A percentile compares a stretch with the other conserved stretches of the same genome.
Conservation (phyloP, 2,797 vertebrate species). For the Arnoldichthys spilopterus region DNA sequence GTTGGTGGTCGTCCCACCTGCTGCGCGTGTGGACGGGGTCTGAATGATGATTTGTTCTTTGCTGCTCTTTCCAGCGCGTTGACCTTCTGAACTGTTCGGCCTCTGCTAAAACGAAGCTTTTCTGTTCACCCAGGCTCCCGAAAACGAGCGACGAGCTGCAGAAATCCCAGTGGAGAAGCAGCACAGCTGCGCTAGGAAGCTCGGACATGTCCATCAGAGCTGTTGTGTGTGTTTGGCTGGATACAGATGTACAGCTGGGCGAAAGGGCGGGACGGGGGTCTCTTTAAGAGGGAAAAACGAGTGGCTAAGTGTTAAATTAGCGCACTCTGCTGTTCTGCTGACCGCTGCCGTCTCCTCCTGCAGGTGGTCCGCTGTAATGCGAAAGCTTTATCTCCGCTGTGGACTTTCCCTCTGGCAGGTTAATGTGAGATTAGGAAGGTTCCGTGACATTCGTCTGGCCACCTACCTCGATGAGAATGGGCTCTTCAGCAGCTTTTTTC, state of each 20-base stretch:
- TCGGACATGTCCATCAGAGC: conserved; percentile 48
- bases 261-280: background rate
- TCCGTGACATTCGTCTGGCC: conserved; percentile 42
- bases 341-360: conserved; percentile 33
- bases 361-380: conserved; percentile 41
- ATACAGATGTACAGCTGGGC: conserved; percentile 47
- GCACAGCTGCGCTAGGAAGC: conserved; percentile 71
- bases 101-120: too few species aligned
- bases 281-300: background rate
- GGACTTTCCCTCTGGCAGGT: conserved; percentile 56
- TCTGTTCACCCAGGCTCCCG: too few species aligned
- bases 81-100: too few species aligned
- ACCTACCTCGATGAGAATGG: conserved; percentile 43
- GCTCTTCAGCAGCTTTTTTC: background rate
- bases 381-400: conserved; percentile 53
- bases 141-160: too few species aligned
- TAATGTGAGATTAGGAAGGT: conserved; percentile 52
- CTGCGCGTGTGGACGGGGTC: too few species aligned
- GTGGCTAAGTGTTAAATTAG: conserved; percentile 31
- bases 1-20: too few species aligned
- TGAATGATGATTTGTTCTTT: too few species aligned
- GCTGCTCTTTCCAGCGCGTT: too few species aligned
- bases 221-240: conserved; percentile 62
- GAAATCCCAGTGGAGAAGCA: conserved; percentile 57
- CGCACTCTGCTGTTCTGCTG: conserved; percentile 39